Percentiles rank a stretch among this genome's conserved stretches.
Conservation (phyloP, 2,113 vertebrate genomes). For the Amphiprion percula region DNA sequence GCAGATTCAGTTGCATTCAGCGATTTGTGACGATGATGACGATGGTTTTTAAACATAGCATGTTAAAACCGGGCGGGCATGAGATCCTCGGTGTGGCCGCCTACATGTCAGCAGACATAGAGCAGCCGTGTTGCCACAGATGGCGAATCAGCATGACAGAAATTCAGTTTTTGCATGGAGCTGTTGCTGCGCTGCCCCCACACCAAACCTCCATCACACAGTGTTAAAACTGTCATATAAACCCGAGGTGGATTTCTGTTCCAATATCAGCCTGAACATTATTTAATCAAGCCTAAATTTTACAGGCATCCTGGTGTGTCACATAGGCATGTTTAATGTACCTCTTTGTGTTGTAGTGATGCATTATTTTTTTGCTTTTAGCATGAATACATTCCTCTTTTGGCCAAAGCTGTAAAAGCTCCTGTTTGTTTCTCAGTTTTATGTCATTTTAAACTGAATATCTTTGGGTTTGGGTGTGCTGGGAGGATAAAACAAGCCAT, state of each 20-base stretch:
- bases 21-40: too few species aligned
- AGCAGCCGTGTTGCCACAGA: slow-evolving; percentile 67
- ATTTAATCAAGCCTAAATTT: background rate
- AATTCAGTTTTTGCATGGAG: slow-evolving; percentile 60
- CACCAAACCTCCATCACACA: slow-evolving; percentile 56
- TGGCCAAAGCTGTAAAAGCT: too few species aligned
- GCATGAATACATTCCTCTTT: too few species aligned
- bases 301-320: background rate
- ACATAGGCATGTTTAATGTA: background rate
- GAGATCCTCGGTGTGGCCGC: slow-evolving; percentile 48
- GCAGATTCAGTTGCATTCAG: background rate
- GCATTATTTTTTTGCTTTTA: too few species aligned
- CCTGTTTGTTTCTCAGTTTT: too few species aligned
- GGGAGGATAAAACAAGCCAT: too few species aligned
- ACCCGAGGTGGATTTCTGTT: slow-evolving; percentile 26
- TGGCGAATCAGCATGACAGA: slow-evolving; percentile 71
- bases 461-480: too few species aligned
- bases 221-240: slow-evolving; percentile 29
- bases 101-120: slow-evolving; percentile 51
- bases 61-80: slow-evolving; percentile 27
- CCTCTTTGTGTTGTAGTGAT: background rate
- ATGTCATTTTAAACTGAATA: too few species aligned
- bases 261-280: slow-evolving; percentile 18
- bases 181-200: slow-evolving; percentile 59
- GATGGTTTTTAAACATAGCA: slow-evolving; percentile 1